Percentiles rank a stretch among this genome's conserved stretches.
Conservation (phyloP, 2,888 invertebrate genomes). For the Leucoma salicis region DNA sequence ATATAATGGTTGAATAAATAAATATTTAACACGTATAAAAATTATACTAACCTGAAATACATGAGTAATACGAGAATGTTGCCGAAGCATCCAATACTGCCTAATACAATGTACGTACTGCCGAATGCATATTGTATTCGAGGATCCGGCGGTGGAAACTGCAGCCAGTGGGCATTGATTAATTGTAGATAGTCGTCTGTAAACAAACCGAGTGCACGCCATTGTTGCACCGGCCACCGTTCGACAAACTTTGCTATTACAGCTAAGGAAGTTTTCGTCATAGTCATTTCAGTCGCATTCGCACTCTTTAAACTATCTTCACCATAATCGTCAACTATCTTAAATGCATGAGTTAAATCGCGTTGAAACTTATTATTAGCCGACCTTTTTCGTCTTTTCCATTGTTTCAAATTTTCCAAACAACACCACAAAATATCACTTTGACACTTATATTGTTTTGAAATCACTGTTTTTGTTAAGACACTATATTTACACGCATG, state of each 20-base stretch:
- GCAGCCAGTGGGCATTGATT: constrained; percentile 87
- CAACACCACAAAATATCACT: constrained; percentile 54
- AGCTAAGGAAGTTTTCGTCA: constrained; percentile 16
- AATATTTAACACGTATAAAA: no score
- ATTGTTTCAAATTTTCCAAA: constrained; percentile 57
- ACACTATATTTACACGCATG: constrained; percentile 31
- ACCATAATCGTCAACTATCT: constrained; percentile 24
- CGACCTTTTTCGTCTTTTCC: constrained; percentile 66
- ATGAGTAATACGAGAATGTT: constrained; percentile 87
- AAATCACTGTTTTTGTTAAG: constrained; percentile 17
- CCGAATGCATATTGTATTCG: constrained; percentile 83
- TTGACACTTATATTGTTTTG: constrained; percentile 49
- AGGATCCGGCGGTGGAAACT: constrained; percentile 84
- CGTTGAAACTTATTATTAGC: constrained; percentile 22
- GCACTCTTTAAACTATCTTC: constrained; percentile 15
- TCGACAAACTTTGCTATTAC: constrained; percentile 56
- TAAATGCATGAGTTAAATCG: constrained; percentile 10
- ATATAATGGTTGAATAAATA: no score
- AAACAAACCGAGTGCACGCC: constrained; percentile 80
- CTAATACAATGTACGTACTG: constrained; percentile 83
- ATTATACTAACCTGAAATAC: constrained; percentile 86
- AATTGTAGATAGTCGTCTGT: constrained; percentile 77
- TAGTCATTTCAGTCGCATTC: constrained; percentile 11
- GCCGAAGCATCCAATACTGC: constrained; percentile 84
- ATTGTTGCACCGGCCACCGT: constrained; percentile 68